Percentiles rank a stretch among this genome's conserved stretches.
phyloP scores from a whole-genome alignment of 2,113 vertebrate species.

The Hypocryptadius cinnamomeus region DNA sequence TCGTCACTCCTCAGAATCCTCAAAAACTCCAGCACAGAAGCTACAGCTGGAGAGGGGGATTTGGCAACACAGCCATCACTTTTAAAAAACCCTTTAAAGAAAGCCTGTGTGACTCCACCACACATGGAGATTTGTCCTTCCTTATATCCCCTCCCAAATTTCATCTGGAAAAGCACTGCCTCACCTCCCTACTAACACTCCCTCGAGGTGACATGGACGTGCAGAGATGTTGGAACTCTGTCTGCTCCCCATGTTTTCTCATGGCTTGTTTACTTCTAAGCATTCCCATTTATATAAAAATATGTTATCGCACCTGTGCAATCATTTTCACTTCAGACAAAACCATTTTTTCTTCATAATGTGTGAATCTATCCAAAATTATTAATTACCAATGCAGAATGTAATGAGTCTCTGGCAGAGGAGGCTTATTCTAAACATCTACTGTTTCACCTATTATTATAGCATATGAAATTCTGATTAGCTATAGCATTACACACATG shows the following conservation, averaged over 20 bases:
- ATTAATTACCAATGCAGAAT: not conserved
- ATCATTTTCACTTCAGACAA: not conserved
- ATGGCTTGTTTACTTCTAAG: not conserved
- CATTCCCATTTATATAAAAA: not conserved
- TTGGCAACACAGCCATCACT: not conserved
- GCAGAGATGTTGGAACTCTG: not conserved
- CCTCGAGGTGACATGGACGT: fast-evolving
- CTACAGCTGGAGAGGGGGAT: not conserved
- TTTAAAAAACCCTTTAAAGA: not conserved
- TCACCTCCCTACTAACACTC: not conserved
- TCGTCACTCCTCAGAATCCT: not conserved
- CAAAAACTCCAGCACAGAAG: not conserved
- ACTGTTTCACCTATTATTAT: not conserved
- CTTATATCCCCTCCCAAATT: not conserved
- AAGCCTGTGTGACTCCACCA: not conserved
- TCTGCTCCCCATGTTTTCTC: not conserved
- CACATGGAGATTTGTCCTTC: not conserved
- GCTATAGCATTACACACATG: constrained; percentile 1
- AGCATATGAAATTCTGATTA: constrained; percentile 49
- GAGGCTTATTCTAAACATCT: not conserved
- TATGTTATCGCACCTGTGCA: not conserved
- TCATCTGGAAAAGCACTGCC: not conserved
- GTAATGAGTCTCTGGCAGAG: not conserved
- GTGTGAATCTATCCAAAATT: not conserved
- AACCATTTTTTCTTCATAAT: not conserved